These are phyloP conservation scores for cat (Felis catus) DNA, from an alignment of 2,113 vertebrate species.

Conservation along the genomic window F.catus_Fca126_mat1.0 CM031419.1:61573501-61574000, in stretches of 20 bases:
- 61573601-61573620: conserved; percentile 52
- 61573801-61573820: background rate
- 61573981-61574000: background rate
- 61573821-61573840: background rate
- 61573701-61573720: conserved; percentile 40
- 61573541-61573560: background rate
- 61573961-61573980: background rate
- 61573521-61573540: background rate
- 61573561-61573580: conserved; percentile 1
- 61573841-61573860: background rate
- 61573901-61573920: background rate
- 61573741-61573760: background rate
- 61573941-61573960: background rate
- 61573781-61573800: background rate
- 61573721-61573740: conserved; percentile 10
- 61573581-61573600: conserved; percentile 25
- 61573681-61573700: conserved; percentile 24
- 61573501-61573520: background rate
- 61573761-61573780: background rate
- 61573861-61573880: background rate
- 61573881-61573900: background rate
- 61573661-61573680: conserved; percentile 56
- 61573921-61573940: background rate
- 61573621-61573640: conserved; percentile 38
- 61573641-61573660: conserved; percentile 44